Conservation (phyloP, 1,140 invertebrate species). For the Gonioctena quinquepunctata region DNA sequence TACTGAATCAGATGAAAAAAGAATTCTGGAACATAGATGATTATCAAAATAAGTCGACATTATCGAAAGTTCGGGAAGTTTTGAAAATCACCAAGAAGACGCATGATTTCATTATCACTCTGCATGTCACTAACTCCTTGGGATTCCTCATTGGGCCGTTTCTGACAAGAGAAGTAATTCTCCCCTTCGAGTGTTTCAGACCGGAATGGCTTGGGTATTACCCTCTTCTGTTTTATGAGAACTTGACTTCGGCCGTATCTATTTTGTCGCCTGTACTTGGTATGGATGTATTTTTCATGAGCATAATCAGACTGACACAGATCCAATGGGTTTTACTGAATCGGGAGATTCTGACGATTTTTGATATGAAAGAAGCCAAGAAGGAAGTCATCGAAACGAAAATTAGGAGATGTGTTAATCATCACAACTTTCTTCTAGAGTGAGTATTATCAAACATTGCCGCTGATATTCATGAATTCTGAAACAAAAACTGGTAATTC, state of each 20-base stretch:
- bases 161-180: neutral
- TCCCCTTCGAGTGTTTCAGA: neutral
- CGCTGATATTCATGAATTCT: too few relatives aligned
- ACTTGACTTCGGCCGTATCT: neutral
- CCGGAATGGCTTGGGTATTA: neutral
- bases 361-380: neutral
- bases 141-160: neutral
- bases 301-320: neutral
- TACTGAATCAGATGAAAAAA: neutral
- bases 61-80: neutral
- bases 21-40: neutral
- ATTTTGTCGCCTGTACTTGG: neutral
- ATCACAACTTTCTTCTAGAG: neutral
- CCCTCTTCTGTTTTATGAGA: neutral
- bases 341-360: neutral
- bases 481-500: too few relatives aligned
- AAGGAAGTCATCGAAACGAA: neutral
- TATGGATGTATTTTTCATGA: neutral
- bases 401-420: neutral
- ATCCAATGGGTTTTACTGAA: neutral
- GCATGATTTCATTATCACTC: neutral
- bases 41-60: neutral
- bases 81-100: neutral
- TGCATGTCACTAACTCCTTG: neutral
- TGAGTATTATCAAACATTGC: too few relatives aligned